phyloP scores from a whole-genome alignment of 2,888 invertebrate genomes.

The Sarcophaga caerulescens region DNA sequence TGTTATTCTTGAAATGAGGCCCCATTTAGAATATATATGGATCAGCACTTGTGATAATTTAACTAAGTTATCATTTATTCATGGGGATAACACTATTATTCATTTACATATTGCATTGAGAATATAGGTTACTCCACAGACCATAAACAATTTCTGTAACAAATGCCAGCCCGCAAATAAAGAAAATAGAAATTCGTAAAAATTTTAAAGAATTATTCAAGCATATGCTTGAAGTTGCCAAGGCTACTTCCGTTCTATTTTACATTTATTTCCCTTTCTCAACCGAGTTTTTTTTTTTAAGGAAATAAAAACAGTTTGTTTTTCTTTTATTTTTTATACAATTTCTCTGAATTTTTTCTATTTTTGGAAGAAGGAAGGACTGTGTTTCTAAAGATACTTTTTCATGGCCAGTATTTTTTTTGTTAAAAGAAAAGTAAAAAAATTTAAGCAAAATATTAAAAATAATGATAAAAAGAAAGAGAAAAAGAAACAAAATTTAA shows the following conservation, averaged over 20 bases:
- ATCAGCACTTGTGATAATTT: no score
- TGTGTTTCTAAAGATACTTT: neutral
- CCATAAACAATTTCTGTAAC: no score
- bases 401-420: slow-evolving; percentile 25
- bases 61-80: no score
- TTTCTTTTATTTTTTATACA: neutral
- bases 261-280: slow-evolving; percentile 45
- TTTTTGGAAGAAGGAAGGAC: neutral
- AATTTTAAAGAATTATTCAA: slow-evolving; percentile 38
- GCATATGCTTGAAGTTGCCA: slow-evolving; percentile 60
- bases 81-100: no score
- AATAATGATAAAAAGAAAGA: neutral
- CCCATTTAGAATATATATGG: no score
- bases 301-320: slow-evolving; percentile 19
- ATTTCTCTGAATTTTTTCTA: neutral
- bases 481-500: neutral
- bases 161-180: neutral
- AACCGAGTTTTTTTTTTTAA: neutral
- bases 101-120: no score
- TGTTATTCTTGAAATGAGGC: no score
- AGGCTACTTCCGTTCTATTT: slow-evolving; percentile 56
- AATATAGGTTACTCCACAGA: no score
- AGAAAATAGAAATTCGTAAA: neutral
- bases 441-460: no score
- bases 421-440: no score